Base-by-base conservation (phyloP, 2,113 vertebrate species). In the Poeciliopsis occidentalis region DNA sequence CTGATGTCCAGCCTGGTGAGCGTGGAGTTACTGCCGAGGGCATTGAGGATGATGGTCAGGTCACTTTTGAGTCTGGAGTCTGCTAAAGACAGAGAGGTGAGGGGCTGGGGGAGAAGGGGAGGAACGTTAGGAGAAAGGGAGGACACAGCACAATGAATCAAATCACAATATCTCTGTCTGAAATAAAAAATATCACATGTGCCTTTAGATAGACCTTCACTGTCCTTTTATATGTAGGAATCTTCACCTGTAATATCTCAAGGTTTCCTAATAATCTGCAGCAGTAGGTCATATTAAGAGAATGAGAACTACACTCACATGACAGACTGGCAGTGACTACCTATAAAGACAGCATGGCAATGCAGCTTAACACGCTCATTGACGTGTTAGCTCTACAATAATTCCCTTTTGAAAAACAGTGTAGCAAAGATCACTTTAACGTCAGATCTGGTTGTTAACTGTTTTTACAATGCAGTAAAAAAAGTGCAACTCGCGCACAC, bases 41-140 rank as follows among this genome's bases (percentile, higher is more conserved):
- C 97, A 32, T 98, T 99, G 89, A 99, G 95, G 71, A 99, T 93
- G 37, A 99, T 97, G 85, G 96, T 97, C 76, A 99, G 93, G 76
- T 99, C 98, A 0, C 94, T 94, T 92, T 99, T 99, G 79, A 99
- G 94, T 84, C 96, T 97, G 34, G 97, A 99, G 92, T 99, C 98
- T 10, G 97, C 97, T 80, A 99, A 93, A 69, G 98, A 99, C 69
- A 99, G 90, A 34, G 97, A 99, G 87, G 95, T 96, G 78, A 99
- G 95, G 70, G 97, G 96, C 97, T 98, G 93, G 31, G 26, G 70
- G 71, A 24, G 37, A 68, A 57, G 3, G 26, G 51, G n/a, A 24
- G 24, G 39, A 67, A 44, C 1, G 19, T n/a, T 13, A 13, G 41
- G n/a, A 64, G 1, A 8, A 6, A 1, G 27, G 24, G 24, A 64